Percentiles rank a stretch among this genome's conserved stretches.
Evolutionary conservation across 2,888 invertebrate species (phyloP).

Genomic region (Noctua pronuba): DNA sequence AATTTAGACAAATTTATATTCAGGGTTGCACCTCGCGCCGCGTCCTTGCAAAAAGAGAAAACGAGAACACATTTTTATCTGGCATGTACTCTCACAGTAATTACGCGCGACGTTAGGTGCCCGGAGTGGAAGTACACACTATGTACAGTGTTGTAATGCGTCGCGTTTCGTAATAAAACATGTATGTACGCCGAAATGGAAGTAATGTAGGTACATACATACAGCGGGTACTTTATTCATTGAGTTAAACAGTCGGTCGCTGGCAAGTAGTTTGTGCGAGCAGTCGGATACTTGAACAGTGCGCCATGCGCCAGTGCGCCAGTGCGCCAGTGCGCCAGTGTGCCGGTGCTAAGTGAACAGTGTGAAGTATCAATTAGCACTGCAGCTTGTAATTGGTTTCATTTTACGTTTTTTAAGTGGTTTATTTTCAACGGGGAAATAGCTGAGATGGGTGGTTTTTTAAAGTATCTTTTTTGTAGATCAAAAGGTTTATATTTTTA

Average conservation of each 20-base stretch:
- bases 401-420: not conserved
- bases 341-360: not conserved
- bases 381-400: constrained; percentile 2
- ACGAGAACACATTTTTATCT: not conserved
- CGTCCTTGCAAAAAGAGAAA: not conserved
- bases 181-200: not conserved
- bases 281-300: not conserved
- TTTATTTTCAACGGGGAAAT: constrained; percentile 9
- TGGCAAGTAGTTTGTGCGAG: not conserved
- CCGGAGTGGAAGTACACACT: not conserved
- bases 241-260: not conserved
- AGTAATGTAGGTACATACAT: not conserved
- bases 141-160: not conserved
- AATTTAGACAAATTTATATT: not conserved
- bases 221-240: not conserved
- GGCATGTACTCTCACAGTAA: not conserved
- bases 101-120: not conserved
- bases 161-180: constrained; percentile 5
- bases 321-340: not conserved
- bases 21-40: too few species aligned
- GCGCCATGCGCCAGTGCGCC: not conserved
- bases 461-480: not conserved
- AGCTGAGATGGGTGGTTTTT: not conserved
- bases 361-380: constrained; percentile 14
- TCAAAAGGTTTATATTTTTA: not conserved